Base-by-base conservation (phyloP, 2,797 vertebrate genomes). In the Huso huso region DNA sequence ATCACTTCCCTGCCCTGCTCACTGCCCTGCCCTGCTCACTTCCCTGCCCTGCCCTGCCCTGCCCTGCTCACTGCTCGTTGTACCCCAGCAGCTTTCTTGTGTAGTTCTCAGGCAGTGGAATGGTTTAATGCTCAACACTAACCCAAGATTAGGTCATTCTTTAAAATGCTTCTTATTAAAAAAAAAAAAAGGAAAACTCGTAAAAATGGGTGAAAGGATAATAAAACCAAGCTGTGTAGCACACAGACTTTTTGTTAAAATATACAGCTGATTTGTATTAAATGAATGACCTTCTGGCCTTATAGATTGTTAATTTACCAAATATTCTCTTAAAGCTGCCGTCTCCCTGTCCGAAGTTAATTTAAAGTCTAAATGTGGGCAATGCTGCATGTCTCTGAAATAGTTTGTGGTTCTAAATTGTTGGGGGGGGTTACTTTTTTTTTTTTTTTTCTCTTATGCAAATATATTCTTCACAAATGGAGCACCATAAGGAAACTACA, bases 81-180 rank as follows among this genome's bases (percentile, higher is more conserved):
- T 12, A 68, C 66, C 63, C 67, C 61, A 2, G 0, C 74, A 68
- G 69, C 73, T 75, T 71, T 64, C 66, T 69, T 72, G 76, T 81
- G 79, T 86, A 7, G 79, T 83, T 81, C 7, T 0, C 68, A 71
- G 81, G 80, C 75, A 80, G 73, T 76, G 82, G 76, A 70, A 23
- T 87, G 85, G 88, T 90, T 89, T 87, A 87, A 79, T 83, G 82
- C 81, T 77, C 78, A 82, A 84, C 88, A 89, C 87, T 85, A 87
- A 81, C 81, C 50, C 61, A 77, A 84, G 86, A 88, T 89, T 87
- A 86, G 86, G 86, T 89, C 86, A 89, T 87, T 89, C 83, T 87
- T 82, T 82, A 88, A 88, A 88, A 87, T 81, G 78, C 79, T 86
- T 82, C 88, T 87, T 89, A 87, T 87, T 85, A 18, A 18, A 18